These are phyloP conservation scores for Spialia ferax DNA, from an alignment of 2,888 invertebrate genomes.

Conservation along the genomic window DNA sequence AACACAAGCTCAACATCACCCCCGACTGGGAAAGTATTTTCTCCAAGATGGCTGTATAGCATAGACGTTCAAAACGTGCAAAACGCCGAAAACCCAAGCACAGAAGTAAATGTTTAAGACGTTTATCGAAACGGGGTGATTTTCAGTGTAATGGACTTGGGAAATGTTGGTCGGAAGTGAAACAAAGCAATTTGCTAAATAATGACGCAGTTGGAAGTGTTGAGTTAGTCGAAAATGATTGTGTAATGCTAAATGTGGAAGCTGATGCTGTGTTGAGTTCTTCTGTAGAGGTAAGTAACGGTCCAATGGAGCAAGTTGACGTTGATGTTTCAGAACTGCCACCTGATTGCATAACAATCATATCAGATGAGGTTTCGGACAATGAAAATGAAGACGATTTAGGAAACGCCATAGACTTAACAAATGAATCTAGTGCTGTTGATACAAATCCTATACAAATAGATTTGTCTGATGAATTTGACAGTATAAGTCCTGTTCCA, in stretches of 20 bases:
- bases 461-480: not conserved
- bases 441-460: too few species aligned
- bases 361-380: too few species aligned
- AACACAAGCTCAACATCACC: slow-evolving; percentile 85
- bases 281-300: not conserved
- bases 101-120: not conserved
- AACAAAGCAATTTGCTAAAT: not conserved
- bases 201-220: not conserved
- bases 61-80: not conserved
- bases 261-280: not conserved
- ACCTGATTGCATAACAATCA: too few species aligned
- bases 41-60: slow-evolving; percentile 56
- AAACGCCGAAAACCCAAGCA: not conserved
- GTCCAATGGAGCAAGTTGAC: not conserved
- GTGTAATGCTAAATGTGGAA: not conserved
- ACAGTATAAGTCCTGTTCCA: not conserved
- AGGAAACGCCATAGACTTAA: too few species aligned
- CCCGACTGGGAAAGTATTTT: slow-evolving; percentile 86
- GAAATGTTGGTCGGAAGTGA: not conserved
- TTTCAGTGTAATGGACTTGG: not conserved
- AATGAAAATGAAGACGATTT: too few species aligned
- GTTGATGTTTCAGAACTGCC: too few species aligned
- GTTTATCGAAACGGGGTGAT: not conserved
- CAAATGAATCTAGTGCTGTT: too few species aligned
- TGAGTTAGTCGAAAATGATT: not conserved